Evolutionary conservation across 2,888 invertebrate genomes (phyloP).

Genomic region (Deroplatys truncata): DNA sequence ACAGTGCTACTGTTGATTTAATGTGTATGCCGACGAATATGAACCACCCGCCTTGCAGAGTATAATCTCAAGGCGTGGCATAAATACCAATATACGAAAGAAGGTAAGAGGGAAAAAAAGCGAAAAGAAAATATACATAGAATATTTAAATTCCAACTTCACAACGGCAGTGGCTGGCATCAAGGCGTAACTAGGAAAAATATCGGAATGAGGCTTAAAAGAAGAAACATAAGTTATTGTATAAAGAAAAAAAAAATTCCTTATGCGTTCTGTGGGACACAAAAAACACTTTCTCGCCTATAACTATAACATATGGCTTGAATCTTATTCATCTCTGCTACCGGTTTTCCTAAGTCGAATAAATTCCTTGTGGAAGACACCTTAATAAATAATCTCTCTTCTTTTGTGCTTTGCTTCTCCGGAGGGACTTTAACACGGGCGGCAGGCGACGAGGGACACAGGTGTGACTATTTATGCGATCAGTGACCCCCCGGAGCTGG

Average conservation of each 20-base stretch:
- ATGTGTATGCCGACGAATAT: too few relatives aligned
- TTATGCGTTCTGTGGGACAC: neutral
- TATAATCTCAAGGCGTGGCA: neutral
- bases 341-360: constrained; percentile 15
- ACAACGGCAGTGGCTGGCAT: neutral
- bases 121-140: neutral
- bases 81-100: neutral
- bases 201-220: neutral
- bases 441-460: neutral
- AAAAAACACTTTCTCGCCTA: neutral
- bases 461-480: neutral
- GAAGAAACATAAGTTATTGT: neutral
- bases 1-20: too few relatives aligned
- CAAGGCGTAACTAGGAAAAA: neutral
- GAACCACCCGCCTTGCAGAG: neutral
- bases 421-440: neutral
- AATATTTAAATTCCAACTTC: neutral
- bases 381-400: neutral
- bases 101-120: neutral
- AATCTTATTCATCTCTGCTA: constrained; percentile 21
- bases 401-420: neutral
- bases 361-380: neutral
- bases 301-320: constrained; percentile 18
- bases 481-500: too few relatives aligned
- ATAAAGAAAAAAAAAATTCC: neutral